phyloP scores from a whole-genome alignment of 2,888 invertebrate genomes.

The Himalopsyche kuldschensis region DNA sequence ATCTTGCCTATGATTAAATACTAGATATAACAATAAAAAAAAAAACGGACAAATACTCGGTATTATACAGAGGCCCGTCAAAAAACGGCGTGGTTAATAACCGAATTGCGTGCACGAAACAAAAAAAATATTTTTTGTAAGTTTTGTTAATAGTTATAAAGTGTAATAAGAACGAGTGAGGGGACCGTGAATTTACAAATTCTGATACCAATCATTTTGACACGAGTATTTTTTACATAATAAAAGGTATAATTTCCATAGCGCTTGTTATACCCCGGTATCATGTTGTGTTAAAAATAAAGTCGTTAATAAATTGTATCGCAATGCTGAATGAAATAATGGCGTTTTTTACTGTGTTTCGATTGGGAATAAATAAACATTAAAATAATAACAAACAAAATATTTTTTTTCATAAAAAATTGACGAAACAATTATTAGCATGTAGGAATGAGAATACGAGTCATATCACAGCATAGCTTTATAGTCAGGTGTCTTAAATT shows the following conservation, averaged over 20 bases:
- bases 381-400: no score
- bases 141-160: background rate
- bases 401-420: no score
- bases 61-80: background rate
- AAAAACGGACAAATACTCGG: background rate
- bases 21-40: background rate
- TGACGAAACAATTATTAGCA: no score
- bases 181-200: background rate
- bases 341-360: no score
- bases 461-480: no score
- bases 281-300: no score
- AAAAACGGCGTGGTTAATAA: background rate
- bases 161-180: background rate
- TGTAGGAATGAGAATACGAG: no score
- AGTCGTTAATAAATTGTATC: no score
- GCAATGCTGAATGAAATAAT: no score
- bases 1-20: background rate
- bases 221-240: background rate
- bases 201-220: background rate
- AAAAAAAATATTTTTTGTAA: background rate
- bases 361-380: no score
- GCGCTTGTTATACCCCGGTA: background rate
- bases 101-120: background rate
- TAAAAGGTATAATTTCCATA: background rate
- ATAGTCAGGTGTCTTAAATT: no score